A percentile compares a stretch with the other conserved stretches of the same genome.
Evolutionary conservation across 2,888 invertebrate genomes (phyloP).

Genomic region (Meteorus cinctellus): DNA sequence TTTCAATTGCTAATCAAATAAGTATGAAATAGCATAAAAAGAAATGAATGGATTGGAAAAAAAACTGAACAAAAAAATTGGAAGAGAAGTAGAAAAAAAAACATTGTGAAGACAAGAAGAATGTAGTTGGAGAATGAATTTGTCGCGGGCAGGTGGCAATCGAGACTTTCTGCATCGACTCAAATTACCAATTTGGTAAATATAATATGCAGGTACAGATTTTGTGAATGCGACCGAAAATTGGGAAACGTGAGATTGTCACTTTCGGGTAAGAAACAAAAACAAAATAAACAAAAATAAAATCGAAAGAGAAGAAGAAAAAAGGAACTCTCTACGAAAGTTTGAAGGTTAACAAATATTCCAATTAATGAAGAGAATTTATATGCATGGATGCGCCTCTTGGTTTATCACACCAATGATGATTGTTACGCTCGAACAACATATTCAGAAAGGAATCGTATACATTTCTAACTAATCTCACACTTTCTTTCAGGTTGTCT

Average conservation of each 20-base stretch:
- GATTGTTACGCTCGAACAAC: slow-evolving; percentile 25
- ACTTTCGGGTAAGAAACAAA: background rate
- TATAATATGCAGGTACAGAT: slow-evolving; percentile 4
- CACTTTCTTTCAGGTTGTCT: background rate
- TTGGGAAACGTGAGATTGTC: slow-evolving; percentile 11
- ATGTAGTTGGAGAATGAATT: slow-evolving; percentile 7
- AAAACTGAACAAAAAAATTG: background rate
- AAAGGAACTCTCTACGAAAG: background rate
- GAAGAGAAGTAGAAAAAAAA: background rate
- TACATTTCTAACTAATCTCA: slow-evolving; percentile 27
- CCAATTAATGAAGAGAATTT: background rate
- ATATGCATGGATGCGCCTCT: background rate
- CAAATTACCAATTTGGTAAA: background rate
- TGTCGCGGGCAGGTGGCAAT: slow-evolving; percentile 28
- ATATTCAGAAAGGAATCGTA: slow-evolving; percentile 14
- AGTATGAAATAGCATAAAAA: background rate
- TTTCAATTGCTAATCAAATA: background rate
- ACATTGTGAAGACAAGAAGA: background rate
- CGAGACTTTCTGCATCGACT: slow-evolving; percentile 22
- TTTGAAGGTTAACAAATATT: background rate
- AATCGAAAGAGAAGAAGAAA: background rate
- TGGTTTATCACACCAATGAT: slow-evolving; percentile 28
- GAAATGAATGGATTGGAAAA: background rate
- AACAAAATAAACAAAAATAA: background rate
- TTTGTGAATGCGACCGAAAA: background rate